Conservation (phyloP, 2,113 vertebrate species). For the Monarcha castaneiventris region DNA sequence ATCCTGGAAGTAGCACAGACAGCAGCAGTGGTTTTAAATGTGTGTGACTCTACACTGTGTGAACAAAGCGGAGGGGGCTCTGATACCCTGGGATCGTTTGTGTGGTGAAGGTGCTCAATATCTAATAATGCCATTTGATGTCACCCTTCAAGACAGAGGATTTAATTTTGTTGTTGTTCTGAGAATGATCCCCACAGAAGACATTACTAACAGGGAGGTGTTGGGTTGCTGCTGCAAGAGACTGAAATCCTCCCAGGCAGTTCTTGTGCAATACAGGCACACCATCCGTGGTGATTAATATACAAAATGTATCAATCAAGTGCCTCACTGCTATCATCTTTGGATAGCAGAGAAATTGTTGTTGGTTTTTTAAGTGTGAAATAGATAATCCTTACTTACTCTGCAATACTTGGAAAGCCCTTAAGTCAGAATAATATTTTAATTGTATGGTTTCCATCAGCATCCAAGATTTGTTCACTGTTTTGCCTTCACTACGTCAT, state of each 20-base stretch:
- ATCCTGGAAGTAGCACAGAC: background rate
- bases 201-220: background rate
- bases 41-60: background rate
- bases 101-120: background rate
- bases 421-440: background rate
- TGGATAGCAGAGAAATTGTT: background rate
- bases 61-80: background rate
- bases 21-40: background rate
- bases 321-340: background rate
- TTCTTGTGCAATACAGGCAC: background rate
- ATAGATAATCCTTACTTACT: background rate
- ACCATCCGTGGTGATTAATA: background rate
- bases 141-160: background rate
- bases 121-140: background rate
- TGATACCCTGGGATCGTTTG: background rate
- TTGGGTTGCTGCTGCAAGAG: background rate
- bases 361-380: background rate
- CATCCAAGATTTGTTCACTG: background rate
- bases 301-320: background rate
- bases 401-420: background rate
- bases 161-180: background rate
- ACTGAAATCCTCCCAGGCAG: background rate
- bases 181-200: background rate
- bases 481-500: background rate
- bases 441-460: background rate